Evolutionary conservation across 37 sponge, comb jelly and placozoan species (phyloP), one percentile per base, ranked within the genome.

Genomic region (Beroe ovata): DNA sequence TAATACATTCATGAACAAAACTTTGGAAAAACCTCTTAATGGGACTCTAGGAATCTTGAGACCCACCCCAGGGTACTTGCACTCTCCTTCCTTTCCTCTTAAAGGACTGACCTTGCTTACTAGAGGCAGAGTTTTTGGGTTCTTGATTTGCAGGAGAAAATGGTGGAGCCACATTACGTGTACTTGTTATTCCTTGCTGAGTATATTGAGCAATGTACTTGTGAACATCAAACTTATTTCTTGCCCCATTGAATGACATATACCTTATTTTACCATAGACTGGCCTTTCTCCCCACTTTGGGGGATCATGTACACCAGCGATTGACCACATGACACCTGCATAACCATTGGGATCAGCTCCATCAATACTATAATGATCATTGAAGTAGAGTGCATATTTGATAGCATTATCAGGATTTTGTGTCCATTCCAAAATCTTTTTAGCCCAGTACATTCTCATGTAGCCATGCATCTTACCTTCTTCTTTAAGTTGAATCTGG

Each of bases 391-490:
- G 81, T 34, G 90, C 92, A 59, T 72, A 62, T 54, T 62, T 28
- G 3, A 93, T 47, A 4, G 92, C 93, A 54, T 91, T 72, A 23
- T 90, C 81, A 60, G 92, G 90, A n/a, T 62, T 71, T 11, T 59
- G 26, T 6, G 90, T 71, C 93, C 93, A 93, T 89, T 93, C 93
- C 8, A 93, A 89, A 38, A 93, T 91, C 90, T 91, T 93, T 89
- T 93, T 93, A 22, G 92, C 93, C 93, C 93, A 93, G 63, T 93
- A 93, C 93, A 93, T 91, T 35, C 93, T 60, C 64, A 93, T 30
- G 89, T 64, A 93, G 33, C 93, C 93, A 71, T 93, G 93, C 93
- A 93, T 93, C 81, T 93, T 93, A 0, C 93, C 93, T 29, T 90
- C 89, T 29, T 28, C 29, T 16, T 89, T 91, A 90, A 93, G 81